phyloP scores from a whole-genome alignment of 2,797 vertebrate species.

The Periophthalmus magnuspinnatus region DNA sequence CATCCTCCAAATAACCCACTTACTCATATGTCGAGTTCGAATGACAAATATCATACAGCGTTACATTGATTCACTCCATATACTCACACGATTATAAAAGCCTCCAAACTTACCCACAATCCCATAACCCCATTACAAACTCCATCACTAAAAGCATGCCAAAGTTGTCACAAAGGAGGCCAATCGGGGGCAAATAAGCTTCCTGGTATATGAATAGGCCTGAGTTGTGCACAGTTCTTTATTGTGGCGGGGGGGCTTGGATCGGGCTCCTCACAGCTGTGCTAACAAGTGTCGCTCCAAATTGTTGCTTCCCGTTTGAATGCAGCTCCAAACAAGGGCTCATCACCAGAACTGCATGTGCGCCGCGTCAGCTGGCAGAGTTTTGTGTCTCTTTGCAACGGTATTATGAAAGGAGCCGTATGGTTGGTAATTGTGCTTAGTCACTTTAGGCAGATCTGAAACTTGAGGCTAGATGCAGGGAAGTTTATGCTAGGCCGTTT shows the following conservation, averaged over 20 bases:
- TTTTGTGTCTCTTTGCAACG: conserved; percentile 1
- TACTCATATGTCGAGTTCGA: too few species aligned
- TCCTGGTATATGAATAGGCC: conserved; percentile 76
- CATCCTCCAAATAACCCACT: too few species aligned
- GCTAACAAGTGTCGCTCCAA: conserved; percentile 53
- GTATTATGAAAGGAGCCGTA: conserved; percentile 1
- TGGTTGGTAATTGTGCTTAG: neutral
- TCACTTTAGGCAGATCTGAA: neutral
- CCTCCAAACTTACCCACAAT: neutral
- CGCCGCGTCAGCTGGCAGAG: conserved; percentile 32
- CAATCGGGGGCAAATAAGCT: conserved; percentile 75
- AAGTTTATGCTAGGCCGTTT: neutral
- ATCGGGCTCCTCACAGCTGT: conserved; percentile 59
- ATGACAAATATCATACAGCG: too few species aligned
- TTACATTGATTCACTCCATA: too few species aligned
- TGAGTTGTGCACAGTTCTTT: conserved; percentile 65
- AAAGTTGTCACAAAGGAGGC: conserved; percentile 36
- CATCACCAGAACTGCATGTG: conserved; percentile 21
- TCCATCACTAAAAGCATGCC: conserved; percentile 22
- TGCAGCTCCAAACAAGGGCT: conserved; percentile 23
- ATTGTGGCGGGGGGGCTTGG: conserved; percentile 38
- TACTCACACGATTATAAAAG: neutral
- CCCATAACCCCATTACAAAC: conserved; percentile 15
- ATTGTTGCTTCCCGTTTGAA: conserved; percentile 41
- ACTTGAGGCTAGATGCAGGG: neutral